Evolutionary conservation across 1,140 invertebrate species (phyloP), one percentile per base, ranked within the genome.

Genomic region (Drosophila auraria): DNA sequence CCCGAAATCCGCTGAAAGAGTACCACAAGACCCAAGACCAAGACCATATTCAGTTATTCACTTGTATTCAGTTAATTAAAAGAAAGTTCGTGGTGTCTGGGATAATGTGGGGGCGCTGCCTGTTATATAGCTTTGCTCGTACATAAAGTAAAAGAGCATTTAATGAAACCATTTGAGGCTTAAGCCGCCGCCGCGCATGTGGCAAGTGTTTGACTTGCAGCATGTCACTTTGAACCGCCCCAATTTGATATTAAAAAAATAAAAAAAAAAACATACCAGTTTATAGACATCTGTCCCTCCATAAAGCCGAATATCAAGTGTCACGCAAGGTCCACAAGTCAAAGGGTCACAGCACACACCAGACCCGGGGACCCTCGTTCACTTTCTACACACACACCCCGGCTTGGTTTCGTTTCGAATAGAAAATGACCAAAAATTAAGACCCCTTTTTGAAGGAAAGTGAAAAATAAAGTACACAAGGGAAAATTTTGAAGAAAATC

Each of bases 221-320:
- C 81, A 73, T 81, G 74, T 70, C 78, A 79, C 82, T 89, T 82
- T 89, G 84, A 89, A 89, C 84, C 86, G 86, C 84, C 78, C 81
- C 73, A 84, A 82, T 82, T 76, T 68, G 12, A 64, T 33, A 64
- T 50, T 50, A 45, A 36, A 57, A 30, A 40, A 23, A 62, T 38
- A 61, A 53, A 20, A 57, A 40, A 57, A 49, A 63, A 36, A 42
- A 40, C 15, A 83, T 14, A 62, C 45, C 27, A 44, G 23, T 59
- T 33, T 25, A 70, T 40, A 59, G 49, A 73, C 33, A 71, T 44
- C 53, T 57, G 44, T 62, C 30, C 49, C 20, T 38, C 64, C n/a
- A 61, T 79, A 23, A 54, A 54, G 14, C 38, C 42, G 76, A 80
- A 66, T 90, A 76, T 89, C 86, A 79, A 81, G 75, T 89, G 75